Evolutionary conservation across 2,888 invertebrate genomes (phyloP).

Genomic region (Syritta pipiens): DNA sequence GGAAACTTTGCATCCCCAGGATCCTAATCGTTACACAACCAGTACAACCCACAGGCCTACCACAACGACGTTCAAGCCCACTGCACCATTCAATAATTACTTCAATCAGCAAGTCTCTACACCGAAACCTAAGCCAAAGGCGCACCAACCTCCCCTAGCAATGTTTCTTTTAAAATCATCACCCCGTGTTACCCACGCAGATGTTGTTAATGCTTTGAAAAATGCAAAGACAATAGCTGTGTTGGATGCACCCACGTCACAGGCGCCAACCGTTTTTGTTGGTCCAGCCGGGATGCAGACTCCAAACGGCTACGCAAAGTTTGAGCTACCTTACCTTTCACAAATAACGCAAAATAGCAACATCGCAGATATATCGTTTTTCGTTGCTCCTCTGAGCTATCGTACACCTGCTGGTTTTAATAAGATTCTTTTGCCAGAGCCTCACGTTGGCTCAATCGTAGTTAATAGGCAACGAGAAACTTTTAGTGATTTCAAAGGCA

Average conservation of each 20-base stretch:
- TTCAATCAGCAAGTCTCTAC: conserved; percentile 76
- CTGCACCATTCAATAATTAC: conserved; percentile 73
- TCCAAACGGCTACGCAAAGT: conserved; percentile 87
- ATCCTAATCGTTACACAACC: conserved; percentile 71
- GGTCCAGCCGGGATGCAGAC: conserved; percentile 88
- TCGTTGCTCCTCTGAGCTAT: conserved; percentile 91
- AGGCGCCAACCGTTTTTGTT: conserved; percentile 88
- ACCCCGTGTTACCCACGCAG: conserved; percentile 82
- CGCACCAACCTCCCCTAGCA: conserved; percentile 91
- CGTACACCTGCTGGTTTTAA: conserved; percentile 91
- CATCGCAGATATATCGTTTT: conserved; percentile 88
- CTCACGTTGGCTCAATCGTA: conserved; percentile 92
- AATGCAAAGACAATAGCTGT: conserved; percentile 88
- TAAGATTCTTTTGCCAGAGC: conserved; percentile 91
- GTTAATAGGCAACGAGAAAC: conserved; percentile 80
- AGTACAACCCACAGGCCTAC: conserved; percentile 75
- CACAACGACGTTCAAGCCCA: conserved; percentile 74
- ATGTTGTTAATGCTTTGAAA: conserved; percentile 86
- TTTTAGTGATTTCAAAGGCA: conserved; percentile 14
- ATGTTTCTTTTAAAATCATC: conserved; percentile 85
- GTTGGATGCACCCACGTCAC: conserved; percentile 85
- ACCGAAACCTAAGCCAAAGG: conserved; percentile 84
- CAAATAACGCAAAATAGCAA: conserved; percentile 80
- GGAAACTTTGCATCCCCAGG: conserved; percentile 73
- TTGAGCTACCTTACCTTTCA: conserved; percentile 90